These are phyloP conservation scores for Enteromius unitaeniatus DNA, from an alignment of 2,797 vertebrate species.

Conservation along the genomic window DNA sequence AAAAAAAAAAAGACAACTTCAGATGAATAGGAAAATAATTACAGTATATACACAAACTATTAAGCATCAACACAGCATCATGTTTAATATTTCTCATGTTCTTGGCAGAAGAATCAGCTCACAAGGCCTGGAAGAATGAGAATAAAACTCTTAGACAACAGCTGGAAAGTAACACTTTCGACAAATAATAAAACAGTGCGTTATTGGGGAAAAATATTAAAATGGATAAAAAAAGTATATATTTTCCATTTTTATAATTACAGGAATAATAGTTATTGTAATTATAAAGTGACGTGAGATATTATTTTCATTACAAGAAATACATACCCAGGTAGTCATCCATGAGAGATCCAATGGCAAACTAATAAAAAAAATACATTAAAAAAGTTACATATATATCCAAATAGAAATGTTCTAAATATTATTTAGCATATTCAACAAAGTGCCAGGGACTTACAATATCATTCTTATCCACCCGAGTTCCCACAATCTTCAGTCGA, in stretches of 20 bases:
- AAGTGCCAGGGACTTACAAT: constrained; percentile 78
- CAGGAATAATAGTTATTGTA: background rate
- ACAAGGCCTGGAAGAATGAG: constrained; percentile 77
- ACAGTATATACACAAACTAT: constrained; percentile 51
- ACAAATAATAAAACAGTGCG: background rate
- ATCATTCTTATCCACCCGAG: constrained; percentile 94
- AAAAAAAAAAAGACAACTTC: background rate
- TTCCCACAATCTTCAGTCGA: constrained; percentile 92
- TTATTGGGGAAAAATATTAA: background rate
- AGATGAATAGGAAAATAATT: constrained; percentile 7
- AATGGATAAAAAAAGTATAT: background rate
- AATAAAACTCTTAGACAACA: background rate
- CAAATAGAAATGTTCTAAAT: background rate
- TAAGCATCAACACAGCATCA: constrained; percentile 30
- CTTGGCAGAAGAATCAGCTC: constrained; percentile 71
- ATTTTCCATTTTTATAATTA: background rate
- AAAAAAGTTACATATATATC: background rate
- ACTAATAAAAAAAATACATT: constrained; percentile 75
- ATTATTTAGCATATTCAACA: background rate
- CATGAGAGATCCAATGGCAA: constrained; percentile 96
- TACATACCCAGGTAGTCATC: constrained; percentile 92
- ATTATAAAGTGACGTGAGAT: background rate
- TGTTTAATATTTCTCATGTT: constrained; percentile 52
- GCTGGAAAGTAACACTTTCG: background rate
- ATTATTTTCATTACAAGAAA: background rate